Conservation (phyloP, 2,888 invertebrate genomes). For the Physocephala rufipes region DNA sequence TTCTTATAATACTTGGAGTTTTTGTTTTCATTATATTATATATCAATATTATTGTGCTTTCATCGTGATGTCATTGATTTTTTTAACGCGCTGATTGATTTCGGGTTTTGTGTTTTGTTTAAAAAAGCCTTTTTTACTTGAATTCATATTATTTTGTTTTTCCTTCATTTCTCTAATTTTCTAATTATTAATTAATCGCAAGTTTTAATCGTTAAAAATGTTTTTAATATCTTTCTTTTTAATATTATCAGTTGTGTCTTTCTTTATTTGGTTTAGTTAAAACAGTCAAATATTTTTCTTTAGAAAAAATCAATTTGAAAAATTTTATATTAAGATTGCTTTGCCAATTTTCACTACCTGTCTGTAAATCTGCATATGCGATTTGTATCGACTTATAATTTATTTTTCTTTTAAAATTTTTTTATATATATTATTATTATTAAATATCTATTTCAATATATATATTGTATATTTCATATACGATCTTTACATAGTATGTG, state of each 20-base stretch:
- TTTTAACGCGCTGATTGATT: conserved; percentile 2
- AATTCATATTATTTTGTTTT: conserved; percentile 27
- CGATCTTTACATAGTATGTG: not conserved
- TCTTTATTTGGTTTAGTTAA: conserved; percentile 1
- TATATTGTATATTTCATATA: conserved; percentile 6
- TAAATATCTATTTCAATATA: conserved; percentile 20
- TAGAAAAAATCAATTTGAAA: conserved; percentile 6
- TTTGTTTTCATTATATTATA: conserved; percentile 5
- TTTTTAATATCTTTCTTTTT: conserved; percentile 32
- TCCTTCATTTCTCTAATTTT: conserved; percentile 30
- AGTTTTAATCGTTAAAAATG: too few relatives aligned
- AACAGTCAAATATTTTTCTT: conserved; percentile 7
- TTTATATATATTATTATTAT: not conserved
- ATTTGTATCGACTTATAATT: not conserved
- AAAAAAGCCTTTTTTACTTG: conserved; percentile 25
- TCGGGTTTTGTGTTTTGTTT: not conserved
- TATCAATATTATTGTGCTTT: conserved; percentile 7
- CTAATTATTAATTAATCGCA: conserved; percentile 15
- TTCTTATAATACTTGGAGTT: not conserved
- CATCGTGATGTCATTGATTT: conserved; percentile 9
- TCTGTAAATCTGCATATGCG: not conserved
- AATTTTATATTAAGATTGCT: conserved; percentile 18
- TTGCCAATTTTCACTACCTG: conserved; percentile 14
- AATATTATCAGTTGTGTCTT: conserved; percentile 3
- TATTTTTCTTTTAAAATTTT: not conserved